These are phyloP conservation scores for Periphyllus acericola DNA, from an alignment of 2,888 invertebrate species.

Conservation along the genomic window DNA sequence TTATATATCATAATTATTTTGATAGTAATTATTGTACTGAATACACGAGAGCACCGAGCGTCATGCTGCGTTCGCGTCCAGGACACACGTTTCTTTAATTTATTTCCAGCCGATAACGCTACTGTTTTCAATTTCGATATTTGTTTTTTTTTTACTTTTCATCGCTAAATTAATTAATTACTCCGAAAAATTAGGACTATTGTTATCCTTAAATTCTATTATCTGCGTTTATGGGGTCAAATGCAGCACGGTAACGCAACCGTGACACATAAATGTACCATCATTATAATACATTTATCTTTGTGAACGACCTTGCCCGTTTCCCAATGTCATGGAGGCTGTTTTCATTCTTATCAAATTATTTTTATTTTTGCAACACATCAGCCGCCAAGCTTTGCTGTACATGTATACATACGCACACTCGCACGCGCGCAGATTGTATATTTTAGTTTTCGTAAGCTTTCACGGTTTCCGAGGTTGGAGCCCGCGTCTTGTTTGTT, in stretches of 20 bases:
- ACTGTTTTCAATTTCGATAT: not conserved
- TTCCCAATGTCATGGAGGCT: conserved; percentile 52
- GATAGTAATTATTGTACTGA: not conserved
- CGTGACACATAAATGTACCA: conserved; percentile 51
- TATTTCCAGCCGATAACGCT: not conserved
- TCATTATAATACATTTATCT: conserved; percentile 28
- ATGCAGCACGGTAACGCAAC: conserved; percentile 28
- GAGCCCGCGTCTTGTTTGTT: conserved; percentile 23
- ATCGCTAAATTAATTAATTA: conserved; percentile 16
- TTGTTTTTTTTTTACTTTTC: not conserved
- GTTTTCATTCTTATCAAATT: conserved; percentile 42
- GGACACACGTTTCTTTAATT: not conserved
- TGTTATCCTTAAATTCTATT: conserved; percentile 54
- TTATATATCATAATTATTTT: not conserved
- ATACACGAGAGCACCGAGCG: not conserved
- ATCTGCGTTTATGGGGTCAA: conserved; percentile 47
- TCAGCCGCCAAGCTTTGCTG: not conserved
- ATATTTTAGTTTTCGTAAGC: not conserved
- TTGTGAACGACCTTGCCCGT: conserved; percentile 27
- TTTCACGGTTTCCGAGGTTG: conserved; percentile 49
- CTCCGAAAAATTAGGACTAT: conserved; percentile 20
- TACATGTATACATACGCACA: too few relatives aligned
- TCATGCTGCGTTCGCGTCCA: conserved; percentile 29
- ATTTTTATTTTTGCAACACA: not conserved
- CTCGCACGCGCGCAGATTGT: not conserved